Base-by-base conservation (phyloP, 2,113 vertebrate genomes). In the Dryoscopus gambensis region DNA sequence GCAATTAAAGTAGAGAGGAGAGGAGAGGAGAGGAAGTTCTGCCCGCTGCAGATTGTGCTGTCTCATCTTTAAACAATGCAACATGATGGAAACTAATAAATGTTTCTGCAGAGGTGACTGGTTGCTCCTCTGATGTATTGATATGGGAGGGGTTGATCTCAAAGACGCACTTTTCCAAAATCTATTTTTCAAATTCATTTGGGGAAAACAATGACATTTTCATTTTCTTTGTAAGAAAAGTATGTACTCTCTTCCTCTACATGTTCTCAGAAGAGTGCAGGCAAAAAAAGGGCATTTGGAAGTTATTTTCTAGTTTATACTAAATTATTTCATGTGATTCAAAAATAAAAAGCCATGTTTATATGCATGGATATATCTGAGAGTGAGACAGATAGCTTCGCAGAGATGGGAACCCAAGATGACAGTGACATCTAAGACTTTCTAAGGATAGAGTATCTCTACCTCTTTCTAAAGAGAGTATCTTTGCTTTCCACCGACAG, bases 1-100 rank as follows among this genome's bases (percentile, higher is more conserved):
- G 78, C 78, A 97, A 96, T 95, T 93, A 84, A 91, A 94, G 64
- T 53, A 39, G 76, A 90, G 79, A 74, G 22, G 53, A 94, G 47
- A 74, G 22, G 53, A 94, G 47, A 92, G 42, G n/a, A 95, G 80
- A 89, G 91, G 93, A 94, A 95, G 55, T 73, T 90, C 70, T 91
- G 63, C 11, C 52, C 64, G 93, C 78, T 76, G 82, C 78, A 80
- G 70, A 93, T 42, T 9, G 3, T 87, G 77, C 62, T 85, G 62
- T 77, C 84, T 97, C 89, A 95, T 93, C 93, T 78, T 96, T 93
- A 88, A 96, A 85, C 42, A 5, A 93, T 88, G 90, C 84, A 95
- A 68, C 67, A 88, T 67, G 84, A 87, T 70, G 84, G 82, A 91
- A 95, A 94, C 42, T 78, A 94, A 96, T 93, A 91, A 92, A 90